Evolutionary conservation across 2,113 vertebrate genomes (phyloP).

Genomic region (Silurus meridionalis): DNA sequence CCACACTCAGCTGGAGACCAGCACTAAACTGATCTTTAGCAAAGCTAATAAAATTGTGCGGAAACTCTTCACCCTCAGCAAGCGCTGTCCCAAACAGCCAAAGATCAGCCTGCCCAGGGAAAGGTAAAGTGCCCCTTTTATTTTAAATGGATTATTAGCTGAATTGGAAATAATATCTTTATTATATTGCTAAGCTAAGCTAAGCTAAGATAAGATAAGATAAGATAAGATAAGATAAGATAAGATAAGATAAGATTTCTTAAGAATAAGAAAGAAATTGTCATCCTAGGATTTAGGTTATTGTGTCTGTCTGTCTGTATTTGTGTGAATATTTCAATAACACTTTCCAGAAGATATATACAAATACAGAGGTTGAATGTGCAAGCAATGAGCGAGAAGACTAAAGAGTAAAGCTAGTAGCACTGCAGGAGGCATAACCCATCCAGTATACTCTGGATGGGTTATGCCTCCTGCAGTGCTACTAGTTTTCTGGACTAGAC

Average conservation of each 20-base stretch:
- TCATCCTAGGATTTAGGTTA: background rate
- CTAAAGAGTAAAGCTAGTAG: no score
- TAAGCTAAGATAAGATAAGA: background rate
- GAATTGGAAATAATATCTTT: background rate
- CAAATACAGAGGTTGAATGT: background rate
- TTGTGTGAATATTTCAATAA: background rate
- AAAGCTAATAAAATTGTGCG: slow-evolving; percentile 87
- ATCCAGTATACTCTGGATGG: no score
- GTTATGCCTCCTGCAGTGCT: no score
- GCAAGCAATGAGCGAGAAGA: no score
- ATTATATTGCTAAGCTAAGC: no score
- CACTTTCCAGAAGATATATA: background rate
- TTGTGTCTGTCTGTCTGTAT: background rate
- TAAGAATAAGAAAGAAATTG: background rate
- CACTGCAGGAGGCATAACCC: no score
- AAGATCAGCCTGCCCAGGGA: slow-evolving; percentile 87
- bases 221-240: background rate
- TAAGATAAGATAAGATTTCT: background rate
- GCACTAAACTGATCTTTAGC: slow-evolving; percentile 78
- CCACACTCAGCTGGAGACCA: slow-evolving; percentile 83
- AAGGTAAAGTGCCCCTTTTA: slow-evolving; percentile 73
- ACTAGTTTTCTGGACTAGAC: no score
- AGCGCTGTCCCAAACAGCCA: slow-evolving; percentile 89
- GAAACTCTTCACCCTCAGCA: slow-evolving; percentile 93
- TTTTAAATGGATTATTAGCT: background rate